Percentiles rank a stretch among this genome's conserved stretches.
These are phyloP conservation scores for Torymus texanus DNA, from an alignment of 2,888 invertebrate genomes.

Conservation along the genomic window DNA sequence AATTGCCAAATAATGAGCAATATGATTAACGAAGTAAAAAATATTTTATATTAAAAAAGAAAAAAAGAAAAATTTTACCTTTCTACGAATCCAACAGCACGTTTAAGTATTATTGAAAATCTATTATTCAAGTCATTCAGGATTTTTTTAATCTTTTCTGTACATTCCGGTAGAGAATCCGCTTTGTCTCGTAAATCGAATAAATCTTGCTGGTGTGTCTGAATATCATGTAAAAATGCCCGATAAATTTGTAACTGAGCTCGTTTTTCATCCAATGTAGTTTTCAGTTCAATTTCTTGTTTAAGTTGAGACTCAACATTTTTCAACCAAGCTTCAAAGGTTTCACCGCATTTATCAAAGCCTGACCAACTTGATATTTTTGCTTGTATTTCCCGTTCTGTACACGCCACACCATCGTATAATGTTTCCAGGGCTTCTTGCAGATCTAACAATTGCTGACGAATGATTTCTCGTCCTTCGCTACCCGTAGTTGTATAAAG, in stretches of 20 bases:
- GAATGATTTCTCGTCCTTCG: conserved; percentile 90
- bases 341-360: conserved; percentile 90
- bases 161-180: conserved; percentile 86
- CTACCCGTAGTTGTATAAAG: conserved; percentile 89
- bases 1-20: not conserved
- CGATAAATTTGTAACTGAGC: conserved; percentile 91
- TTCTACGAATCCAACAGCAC: conserved; percentile 87
- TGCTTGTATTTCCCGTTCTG: conserved; percentile 87
- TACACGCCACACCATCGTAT: conserved; percentile 86
- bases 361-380: conserved; percentile 92
- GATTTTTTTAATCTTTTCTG: conserved; percentile 84
- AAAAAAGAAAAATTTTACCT: conserved; percentile 76
- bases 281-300: conserved; percentile 86
- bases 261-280: conserved; percentile 93
- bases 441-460: conserved; percentile 88
- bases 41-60: not conserved
- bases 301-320: conserved; percentile 85
- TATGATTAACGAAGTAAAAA: not conserved
- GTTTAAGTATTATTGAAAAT: conserved; percentile 82
- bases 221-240: conserved; percentile 87
- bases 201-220: conserved; percentile 90
- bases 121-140: conserved; percentile 83
- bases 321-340: conserved; percentile 87
- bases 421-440: conserved; percentile 88
- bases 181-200: conserved; percentile 88